Evolutionary conservation across 2,888 invertebrate genomes (phyloP).

Genomic region (Dysmachus trigonus): DNA sequence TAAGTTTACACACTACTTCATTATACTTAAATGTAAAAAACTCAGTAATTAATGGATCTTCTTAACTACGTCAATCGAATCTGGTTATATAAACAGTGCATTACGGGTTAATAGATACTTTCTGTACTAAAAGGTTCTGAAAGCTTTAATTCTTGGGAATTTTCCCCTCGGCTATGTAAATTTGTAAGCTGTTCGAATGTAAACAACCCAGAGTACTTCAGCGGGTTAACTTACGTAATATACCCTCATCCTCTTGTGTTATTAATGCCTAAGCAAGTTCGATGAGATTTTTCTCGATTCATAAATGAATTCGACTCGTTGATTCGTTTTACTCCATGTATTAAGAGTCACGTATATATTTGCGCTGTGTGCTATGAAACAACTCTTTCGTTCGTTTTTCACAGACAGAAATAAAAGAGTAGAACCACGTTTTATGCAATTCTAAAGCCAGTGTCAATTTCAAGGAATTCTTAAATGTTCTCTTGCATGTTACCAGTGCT

Average conservation of each 20-base stretch:
- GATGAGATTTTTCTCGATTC: not conserved
- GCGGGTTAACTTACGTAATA: not conserved
- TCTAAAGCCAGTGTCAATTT: not conserved
- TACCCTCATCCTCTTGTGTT: not conserved
- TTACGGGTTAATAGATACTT: not conserved
- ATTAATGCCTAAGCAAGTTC: not conserved
- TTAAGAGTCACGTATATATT: not conserved
- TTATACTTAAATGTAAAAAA: not conserved
- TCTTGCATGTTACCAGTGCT: not conserved
- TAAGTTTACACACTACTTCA: not conserved
- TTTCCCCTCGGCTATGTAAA: not conserved
- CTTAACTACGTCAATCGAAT: not conserved
- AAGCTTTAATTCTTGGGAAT: not conserved
- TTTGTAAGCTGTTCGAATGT: not conserved
- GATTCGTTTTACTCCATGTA: not conserved
- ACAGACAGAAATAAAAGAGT: not conserved
- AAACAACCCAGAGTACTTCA: not conserved
- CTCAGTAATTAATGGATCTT: not conserved
- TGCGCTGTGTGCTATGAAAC: not conserved
- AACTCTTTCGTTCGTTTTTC: not conserved
- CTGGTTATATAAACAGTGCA: not conserved
- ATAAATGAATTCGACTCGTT: not conserved
- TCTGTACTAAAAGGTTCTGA: not conserved
- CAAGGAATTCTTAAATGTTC: not conserved
- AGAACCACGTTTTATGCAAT: not conserved